Conservation (phyloP, 2,888 invertebrate species). For the Caenorhabditis zanzibari region DNA sequence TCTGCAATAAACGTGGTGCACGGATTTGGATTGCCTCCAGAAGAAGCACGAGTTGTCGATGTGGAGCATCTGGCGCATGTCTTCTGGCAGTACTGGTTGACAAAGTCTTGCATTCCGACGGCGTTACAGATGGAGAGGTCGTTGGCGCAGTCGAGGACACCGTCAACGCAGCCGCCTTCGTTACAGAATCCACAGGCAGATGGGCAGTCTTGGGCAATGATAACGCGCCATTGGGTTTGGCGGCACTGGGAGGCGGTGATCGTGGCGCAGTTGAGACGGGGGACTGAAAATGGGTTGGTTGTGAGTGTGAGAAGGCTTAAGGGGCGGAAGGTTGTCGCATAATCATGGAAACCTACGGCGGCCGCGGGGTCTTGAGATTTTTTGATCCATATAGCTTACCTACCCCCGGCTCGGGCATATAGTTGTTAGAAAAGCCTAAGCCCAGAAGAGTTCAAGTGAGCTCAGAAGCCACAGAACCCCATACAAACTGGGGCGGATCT, state of each 20-base stretch:
- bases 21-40: too few species aligned
- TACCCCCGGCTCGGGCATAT: too few species aligned
- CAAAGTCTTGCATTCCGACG: slow-evolving; percentile 60
- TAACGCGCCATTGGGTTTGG: slow-evolving; percentile 56
- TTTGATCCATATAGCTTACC: too few species aligned
- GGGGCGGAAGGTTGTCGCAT: too few species aligned
- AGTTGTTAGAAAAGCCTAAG: too few species aligned
- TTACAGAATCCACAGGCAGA: slow-evolving; percentile 67
- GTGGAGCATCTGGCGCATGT: slow-evolving; percentile 63
- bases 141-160: slow-evolving; percentile 65
- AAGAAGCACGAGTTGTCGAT: too few species aligned
- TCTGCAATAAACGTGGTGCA: too few species aligned
- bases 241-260: slow-evolving; percentile 56
- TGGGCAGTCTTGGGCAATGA: slow-evolving; percentile 66
- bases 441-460: too few species aligned
- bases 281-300: slow-evolving; percentile 24
- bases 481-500: too few species aligned
- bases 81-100: slow-evolving; percentile 69
- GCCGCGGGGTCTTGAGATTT: too few species aligned
- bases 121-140: slow-evolving; percentile 63
- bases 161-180: slow-evolving; percentile 68
- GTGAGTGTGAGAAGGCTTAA: neutral
- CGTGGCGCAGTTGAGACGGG: slow-evolving; percentile 48
- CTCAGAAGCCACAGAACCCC: too few species aligned
- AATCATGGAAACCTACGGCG: too few species aligned